Evolutionary conservation across 1,140 invertebrate genomes (phyloP).

Genomic region (Chironomus striatipennis): DNA sequence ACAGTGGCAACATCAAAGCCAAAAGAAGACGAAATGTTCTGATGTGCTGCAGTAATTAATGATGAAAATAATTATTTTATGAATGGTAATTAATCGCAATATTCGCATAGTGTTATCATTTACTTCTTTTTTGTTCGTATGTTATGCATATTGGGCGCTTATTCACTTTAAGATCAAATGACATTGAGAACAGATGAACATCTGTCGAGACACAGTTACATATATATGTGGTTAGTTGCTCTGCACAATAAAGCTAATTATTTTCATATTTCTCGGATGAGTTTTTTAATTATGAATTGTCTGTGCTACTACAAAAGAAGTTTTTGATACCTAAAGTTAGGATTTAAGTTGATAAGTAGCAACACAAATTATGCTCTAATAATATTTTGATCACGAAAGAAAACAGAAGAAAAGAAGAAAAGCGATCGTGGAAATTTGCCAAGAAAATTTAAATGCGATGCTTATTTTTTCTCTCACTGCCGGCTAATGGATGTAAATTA

Average conservation of each 20-base stretch:
- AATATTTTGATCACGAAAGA: too few species aligned
- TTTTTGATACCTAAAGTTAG: too few species aligned
- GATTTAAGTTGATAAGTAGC: too few species aligned
- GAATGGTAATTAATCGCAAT: conserved; percentile 1
- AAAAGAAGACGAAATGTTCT: background rate
- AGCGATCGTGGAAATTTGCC: background rate
- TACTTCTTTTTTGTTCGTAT: background rate
- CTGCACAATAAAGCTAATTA: background rate
- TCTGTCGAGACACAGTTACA: background rate
- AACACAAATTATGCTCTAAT: too few species aligned
- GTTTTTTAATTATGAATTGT: too few species aligned
- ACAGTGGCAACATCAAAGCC: background rate
- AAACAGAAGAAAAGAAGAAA: background rate
- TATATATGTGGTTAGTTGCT: background rate
- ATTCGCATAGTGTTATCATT: background rate
- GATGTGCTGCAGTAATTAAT: background rate
- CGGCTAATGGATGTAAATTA: too few species aligned
- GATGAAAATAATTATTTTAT: background rate
- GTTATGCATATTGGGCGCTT: background rate
- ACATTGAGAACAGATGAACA: conserved; percentile 2
- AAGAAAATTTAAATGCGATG: background rate
- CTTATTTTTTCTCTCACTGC: too few species aligned
- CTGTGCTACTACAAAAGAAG: too few species aligned
- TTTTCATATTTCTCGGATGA: background rate
- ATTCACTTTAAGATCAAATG: background rate